Evolutionary conservation across 2,113 vertebrate genomes (phyloP).

Genomic region (Sclerurus mexicanus): DNA sequence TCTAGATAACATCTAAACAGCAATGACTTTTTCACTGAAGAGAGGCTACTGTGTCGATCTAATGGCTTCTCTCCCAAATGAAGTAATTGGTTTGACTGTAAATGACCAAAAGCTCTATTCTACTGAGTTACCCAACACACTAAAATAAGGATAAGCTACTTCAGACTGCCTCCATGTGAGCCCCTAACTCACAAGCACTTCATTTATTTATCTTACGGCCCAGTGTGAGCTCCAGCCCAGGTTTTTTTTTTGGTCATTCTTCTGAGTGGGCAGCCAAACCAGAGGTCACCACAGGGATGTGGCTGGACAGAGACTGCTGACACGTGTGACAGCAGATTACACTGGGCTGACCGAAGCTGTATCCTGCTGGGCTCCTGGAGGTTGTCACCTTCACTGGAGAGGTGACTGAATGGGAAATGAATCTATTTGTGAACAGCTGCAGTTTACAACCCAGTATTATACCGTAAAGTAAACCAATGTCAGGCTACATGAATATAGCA

Average conservation of each 20-base stretch:
- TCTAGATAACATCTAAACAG: slow-evolving; percentile 27
- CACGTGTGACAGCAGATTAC: not conserved
- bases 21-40: not conserved
- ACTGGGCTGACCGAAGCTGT: not conserved
- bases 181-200: not conserved
- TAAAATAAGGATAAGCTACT: not conserved
- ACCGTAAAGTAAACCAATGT: not conserved
- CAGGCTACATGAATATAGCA: slow-evolving; percentile 6
- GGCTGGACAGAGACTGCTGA: not conserved
- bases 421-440: slow-evolving; percentile 40
- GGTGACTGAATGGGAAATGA: not conserved
- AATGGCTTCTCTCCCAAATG: not conserved
- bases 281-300: not conserved
- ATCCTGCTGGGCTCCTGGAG: not conserved
- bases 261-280: not conserved
- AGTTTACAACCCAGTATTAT: slow-evolving; percentile 2
- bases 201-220: not conserved
- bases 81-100: not conserved
- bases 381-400: not conserved
- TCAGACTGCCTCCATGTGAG: not conserved
- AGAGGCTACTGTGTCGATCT: slow-evolving; percentile 29
- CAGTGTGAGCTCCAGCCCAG: not conserved
- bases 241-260: not conserved
- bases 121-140: not conserved
- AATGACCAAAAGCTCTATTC: not conserved